These are phyloP conservation scores for Gila robusta DNA, from an alignment of 2,797 vertebrate species.

Conservation along the genomic window DNA sequence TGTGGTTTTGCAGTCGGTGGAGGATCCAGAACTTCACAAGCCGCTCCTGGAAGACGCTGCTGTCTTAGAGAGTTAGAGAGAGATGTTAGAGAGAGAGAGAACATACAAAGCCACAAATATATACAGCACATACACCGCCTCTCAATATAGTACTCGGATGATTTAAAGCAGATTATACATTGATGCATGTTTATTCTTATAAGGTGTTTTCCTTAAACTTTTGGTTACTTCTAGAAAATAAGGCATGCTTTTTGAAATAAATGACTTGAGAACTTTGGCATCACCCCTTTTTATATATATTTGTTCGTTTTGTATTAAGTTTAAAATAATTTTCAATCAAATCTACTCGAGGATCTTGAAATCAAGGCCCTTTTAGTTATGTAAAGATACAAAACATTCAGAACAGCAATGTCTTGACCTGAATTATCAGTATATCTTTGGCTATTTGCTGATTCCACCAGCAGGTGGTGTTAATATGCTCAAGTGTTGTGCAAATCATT, in stretches of 20 bases:
- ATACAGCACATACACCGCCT: constrained; percentile 3
- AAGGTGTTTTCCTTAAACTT: neutral
- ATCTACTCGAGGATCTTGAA: no score
- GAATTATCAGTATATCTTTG: neutral
- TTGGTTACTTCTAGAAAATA: neutral
- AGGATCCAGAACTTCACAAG: constrained; percentile 60
- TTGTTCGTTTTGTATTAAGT: neutral
- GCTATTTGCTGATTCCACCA: neutral
- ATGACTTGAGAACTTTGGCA: neutral
- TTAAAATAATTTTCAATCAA: neutral
- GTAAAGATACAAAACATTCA: neutral
- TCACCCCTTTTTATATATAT: neutral
- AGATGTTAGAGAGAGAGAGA: constrained; percentile 42
- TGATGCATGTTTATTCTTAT: neutral
- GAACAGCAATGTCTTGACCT: neutral
- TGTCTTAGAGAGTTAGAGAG: constrained; percentile 34
- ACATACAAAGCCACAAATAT: neutral
- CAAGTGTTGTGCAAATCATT: neutral
- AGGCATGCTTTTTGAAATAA: neutral
- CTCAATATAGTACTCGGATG: neutral
- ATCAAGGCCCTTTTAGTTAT: neutral
- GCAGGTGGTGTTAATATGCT: neutral
- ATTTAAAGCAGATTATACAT: neutral
- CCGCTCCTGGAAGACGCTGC: constrained; percentile 65
- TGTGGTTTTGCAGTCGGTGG: constrained; percentile 54